A percentile compares a stretch with the other conserved stretches of the same genome.
phyloP scores from a whole-genome alignment of 2,797 vertebrate genomes.

The Siniperca undulata region DNA sequence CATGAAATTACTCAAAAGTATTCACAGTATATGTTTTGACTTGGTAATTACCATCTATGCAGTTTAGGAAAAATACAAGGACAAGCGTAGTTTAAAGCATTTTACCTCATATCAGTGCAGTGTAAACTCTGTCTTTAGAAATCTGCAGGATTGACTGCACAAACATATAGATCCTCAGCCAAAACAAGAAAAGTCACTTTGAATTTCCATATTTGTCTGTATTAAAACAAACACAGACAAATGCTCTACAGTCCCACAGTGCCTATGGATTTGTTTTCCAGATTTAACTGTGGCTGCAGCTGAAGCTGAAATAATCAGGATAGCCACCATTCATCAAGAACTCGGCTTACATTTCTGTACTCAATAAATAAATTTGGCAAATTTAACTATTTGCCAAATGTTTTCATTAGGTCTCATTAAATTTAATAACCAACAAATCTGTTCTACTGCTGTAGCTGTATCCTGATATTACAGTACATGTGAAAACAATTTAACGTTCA shows the following conservation, averaged over 20 bases:
- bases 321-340: slow-evolving; percentile 1
- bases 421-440: not conserved
- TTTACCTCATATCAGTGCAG: slow-evolving; percentile 28
- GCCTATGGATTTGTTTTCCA: slow-evolving; percentile 20
- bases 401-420: not conserved
- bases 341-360: slow-evolving; percentile 1
- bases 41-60: slow-evolving; percentile 26
- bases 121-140: slow-evolving; percentile 22
- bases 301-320: slow-evolving; percentile 21
- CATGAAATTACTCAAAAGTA: slow-evolving; percentile 39
- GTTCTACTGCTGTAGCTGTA: not conserved
- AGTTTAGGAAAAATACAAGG: not conserved
- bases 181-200: slow-evolving; percentile 23
- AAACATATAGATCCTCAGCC: slow-evolving; percentile 29
- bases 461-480: not conserved
- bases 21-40: slow-evolving; percentile 14
- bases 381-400: not conserved
- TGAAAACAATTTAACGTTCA: not conserved
- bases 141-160: slow-evolving; percentile 32
- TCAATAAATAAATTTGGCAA: not conserved
- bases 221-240: slow-evolving; percentile 34
- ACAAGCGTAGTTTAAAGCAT: slow-evolving; percentile 13
- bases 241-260: slow-evolving; percentile 7
- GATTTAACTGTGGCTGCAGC: slow-evolving; percentile 26
- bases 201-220: slow-evolving; percentile 32